phyloP scores from a whole-genome alignment of 53 echinoderm and acorn worm genomes.

The Zoroaster sp. region DNA sequence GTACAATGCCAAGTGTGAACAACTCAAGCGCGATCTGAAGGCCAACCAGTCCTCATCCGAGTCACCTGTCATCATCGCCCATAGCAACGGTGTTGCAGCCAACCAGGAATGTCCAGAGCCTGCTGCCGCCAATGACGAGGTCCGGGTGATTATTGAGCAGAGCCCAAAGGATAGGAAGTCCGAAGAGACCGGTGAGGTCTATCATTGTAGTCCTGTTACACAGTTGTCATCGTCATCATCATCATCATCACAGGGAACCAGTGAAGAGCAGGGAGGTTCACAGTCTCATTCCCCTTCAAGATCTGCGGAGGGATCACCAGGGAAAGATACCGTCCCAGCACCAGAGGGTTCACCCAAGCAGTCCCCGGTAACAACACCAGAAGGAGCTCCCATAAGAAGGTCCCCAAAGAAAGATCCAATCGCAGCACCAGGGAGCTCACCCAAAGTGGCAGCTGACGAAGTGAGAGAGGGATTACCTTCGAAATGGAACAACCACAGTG shows the following conservation, averaged over 20 bases:
- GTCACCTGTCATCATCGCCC: conserved; percentile 15
- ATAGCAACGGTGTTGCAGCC: conserved; percentile 6
- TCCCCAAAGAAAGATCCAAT: not conserved
- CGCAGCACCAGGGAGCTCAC: not conserved
- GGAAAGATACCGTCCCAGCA: not conserved
- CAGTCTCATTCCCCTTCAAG: not conserved
- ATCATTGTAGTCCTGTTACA: not conserved
- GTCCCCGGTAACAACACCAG: not conserved
- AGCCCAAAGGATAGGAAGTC: not conserved
- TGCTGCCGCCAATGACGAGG: not conserved
- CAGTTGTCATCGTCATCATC: not conserved
- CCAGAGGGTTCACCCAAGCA: not conserved
- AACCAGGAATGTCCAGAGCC: conserved; percentile 34
- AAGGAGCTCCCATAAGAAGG: not conserved
- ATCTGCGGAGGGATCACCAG: not conserved
- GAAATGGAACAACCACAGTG: not conserved
- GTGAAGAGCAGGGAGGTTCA: not conserved
- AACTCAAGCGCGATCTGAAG: conserved; percentile 62
- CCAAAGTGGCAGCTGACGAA: not conserved
- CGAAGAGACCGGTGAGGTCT: conserved; percentile 17
- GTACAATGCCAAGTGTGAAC: conserved; percentile 63
- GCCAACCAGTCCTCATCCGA: conserved; percentile 49
- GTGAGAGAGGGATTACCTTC: not conserved
- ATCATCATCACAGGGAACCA: conserved; percentile 7
- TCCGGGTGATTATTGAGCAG: conserved; percentile 12